Conservation (phyloP, 2,797 vertebrate genomes). For the Pseudochirops cupreus region DNA sequence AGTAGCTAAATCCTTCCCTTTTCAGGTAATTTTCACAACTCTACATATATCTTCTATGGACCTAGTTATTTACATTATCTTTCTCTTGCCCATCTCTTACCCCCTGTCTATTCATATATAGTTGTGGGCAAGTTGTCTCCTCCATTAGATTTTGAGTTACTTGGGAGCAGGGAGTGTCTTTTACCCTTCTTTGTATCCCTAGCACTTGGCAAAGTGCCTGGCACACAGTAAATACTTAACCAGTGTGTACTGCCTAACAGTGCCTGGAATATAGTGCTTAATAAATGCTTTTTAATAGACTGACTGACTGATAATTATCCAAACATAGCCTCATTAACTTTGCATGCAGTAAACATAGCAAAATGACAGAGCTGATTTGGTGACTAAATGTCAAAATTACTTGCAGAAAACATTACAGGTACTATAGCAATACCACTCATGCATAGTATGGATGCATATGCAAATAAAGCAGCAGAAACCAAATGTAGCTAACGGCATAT, state of each 20-base stretch:
- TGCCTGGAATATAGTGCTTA: neutral
- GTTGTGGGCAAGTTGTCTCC: neutral
- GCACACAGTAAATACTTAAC: neutral
- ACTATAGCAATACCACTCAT: neutral
- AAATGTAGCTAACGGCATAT: neutral
- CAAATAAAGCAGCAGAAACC: neutral
- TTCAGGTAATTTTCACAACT: neutral
- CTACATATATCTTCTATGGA: neutral
- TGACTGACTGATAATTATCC: neutral
- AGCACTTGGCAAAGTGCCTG: neutral
- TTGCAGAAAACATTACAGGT: neutral
- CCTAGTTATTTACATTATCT: neutral
- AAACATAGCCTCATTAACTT: neutral
- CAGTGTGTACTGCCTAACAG: neutral
- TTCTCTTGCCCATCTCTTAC: neutral
- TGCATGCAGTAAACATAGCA: neutral
- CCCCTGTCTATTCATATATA: neutral
- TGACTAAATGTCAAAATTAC: neutral
- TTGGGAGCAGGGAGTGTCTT: neutral
- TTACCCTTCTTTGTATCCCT: neutral
- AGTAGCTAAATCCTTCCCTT: neutral
- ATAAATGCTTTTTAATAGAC: neutral
- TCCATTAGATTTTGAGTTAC: neutral
- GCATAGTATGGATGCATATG: neutral
- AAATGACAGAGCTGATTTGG: neutral